Evolutionary conservation across 2,888 invertebrate species (phyloP), one percentile per base, ranked within the genome.

Genomic region (Anorthoa munda): DNA sequence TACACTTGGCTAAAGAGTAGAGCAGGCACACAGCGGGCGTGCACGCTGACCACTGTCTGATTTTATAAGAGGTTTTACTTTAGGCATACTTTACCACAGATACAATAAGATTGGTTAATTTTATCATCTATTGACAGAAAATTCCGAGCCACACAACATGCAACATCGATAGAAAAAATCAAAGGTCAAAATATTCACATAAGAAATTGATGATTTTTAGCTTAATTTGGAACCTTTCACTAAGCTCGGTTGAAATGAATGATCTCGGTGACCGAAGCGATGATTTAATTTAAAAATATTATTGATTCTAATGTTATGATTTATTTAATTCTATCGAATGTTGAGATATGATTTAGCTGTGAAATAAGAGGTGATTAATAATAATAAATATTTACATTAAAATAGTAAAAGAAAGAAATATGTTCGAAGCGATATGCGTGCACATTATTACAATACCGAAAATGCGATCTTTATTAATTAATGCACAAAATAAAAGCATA

Each of bases 91-190:
- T 13, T 23, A 4, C 46, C 12, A 2, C 17, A 48, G 21, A 21
- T 21, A 46, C 12, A 55, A 50, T 9, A 3, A 7, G 1, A 53
- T 2, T 12, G 1, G 7, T 23, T 56, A 2, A 23, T 9, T 46
- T 21, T 18, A 23, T 13, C 11, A 4, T 50, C n/a, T 9, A 3
- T 26, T 50, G 72, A 75, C 82, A 82, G 75, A 85, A 84, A 81
- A 75, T 81, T 82, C 75, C 67, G 64, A 63, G 17, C 74, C 63
- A 75, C 75, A 69, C 77, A 76, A 77, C 87, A 87, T 88, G 87
- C 87, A 88, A 84, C 86, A 88, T 68, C 64, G 53, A 81, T 78
- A 78, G 61, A 77, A 70, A 77, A 75, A 84, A 66, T 72, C 46
- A 76, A 71, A 78, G 65, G 55, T 75, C 63, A 63, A 79, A 74